Percentiles rank a stretch among this genome's conserved stretches.
Conservation (phyloP, 2,113 vertebrate genomes). For the Sigmodon hispidus region DNA sequence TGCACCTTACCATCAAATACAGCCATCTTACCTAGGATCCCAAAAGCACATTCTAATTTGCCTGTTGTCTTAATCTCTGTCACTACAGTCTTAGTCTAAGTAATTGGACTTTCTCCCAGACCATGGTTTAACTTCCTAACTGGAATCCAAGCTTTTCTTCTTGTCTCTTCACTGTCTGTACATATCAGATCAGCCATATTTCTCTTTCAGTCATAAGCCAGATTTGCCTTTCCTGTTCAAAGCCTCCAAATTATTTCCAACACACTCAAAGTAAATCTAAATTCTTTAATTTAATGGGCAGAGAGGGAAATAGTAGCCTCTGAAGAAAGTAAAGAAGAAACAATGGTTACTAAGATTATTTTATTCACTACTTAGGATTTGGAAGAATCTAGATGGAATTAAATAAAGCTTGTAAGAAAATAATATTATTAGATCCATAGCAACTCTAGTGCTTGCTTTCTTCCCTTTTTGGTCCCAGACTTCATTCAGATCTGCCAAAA, state of each 20-base stretch:
- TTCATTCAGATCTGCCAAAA: neutral
- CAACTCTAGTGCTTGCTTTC: neutral
- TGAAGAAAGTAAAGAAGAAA: neutral
- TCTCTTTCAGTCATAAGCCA: neutral
- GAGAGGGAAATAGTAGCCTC: neutral
- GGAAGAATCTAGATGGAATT: neutral
- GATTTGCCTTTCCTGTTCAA: constrained; percentile 2
- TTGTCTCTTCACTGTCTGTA: neutral
- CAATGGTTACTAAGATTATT: neutral
- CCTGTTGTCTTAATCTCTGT: neutral
- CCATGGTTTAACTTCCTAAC: neutral
- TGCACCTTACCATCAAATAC: neutral
- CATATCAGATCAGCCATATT: neutral
- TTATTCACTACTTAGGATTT: neutral
- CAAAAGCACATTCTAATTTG: neutral
- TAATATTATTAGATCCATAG: neutral
- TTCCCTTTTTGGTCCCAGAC: neutral
- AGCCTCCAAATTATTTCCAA: neutral
- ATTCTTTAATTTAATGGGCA: neutral
- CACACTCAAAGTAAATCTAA: neutral
- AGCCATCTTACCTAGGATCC: neutral
- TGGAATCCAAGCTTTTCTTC: neutral
- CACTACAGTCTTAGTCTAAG: neutral
- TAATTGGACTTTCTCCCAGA: neutral
- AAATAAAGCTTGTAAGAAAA: neutral